Percentiles rank a stretch among this genome's conserved stretches.
phyloP scores from a whole-genome alignment of 1,140 invertebrate species.

The Drosophila athabasca region DNA sequence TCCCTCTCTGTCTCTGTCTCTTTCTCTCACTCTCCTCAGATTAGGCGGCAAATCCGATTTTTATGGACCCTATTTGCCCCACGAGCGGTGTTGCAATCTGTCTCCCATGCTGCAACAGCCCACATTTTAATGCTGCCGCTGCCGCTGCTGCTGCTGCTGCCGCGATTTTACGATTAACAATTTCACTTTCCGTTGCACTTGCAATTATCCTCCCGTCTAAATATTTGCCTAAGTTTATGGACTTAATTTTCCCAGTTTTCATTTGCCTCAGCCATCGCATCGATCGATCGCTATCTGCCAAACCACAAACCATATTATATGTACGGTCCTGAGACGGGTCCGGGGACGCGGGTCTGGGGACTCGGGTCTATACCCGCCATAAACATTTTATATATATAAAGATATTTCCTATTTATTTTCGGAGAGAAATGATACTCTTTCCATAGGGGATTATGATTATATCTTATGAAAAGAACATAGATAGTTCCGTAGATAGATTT shows the following conservation, averaged over 20 bases:
- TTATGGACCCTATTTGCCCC: conserved; percentile 57
- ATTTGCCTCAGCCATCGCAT: conserved; percentile 25
- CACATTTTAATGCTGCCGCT: no score
- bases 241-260: conserved; percentile 17
- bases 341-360: no score
- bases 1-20: conserved; percentile 11
- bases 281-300: conserved; percentile 19
- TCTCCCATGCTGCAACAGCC: conserved; percentile 31
- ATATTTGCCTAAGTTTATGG: conserved; percentile 47
- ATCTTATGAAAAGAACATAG: no score
- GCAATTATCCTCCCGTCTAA: conserved; percentile 50
- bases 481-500: no score
- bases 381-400: conserved; percentile 37
- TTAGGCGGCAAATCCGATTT: conserved; percentile 59
- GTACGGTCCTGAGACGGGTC: conserved; percentile 4
- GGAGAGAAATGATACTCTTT: no score
- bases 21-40: conserved; percentile 17
- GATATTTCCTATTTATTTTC: conserved; percentile 8
- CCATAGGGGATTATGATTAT: no score
- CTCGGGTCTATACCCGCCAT: not conserved
- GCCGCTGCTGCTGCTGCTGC: no score
- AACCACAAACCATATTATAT: conserved; percentile 27
- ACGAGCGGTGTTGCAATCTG: not conserved
- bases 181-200: conserved; percentile 72
- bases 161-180: conserved; percentile 56